phyloP scores from a whole-genome alignment of 2,797 vertebrate genomes.

The Acropternis orthonyx region DNA sequence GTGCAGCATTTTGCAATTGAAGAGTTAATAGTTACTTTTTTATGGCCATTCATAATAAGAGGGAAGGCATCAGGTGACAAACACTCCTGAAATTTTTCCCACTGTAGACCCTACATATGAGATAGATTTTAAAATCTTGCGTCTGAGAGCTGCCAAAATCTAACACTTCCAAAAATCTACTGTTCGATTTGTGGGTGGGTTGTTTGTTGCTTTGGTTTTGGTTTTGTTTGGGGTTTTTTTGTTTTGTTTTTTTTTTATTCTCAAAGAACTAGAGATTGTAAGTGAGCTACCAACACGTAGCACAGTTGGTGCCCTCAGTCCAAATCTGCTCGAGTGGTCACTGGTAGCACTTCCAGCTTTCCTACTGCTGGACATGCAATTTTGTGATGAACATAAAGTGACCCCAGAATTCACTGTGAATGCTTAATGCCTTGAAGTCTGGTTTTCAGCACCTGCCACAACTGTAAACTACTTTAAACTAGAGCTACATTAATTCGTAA shows the following conservation, averaged over 20 bases:
- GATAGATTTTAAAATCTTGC: neutral
- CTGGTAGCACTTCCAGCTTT: neutral
- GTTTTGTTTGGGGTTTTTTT: too few species aligned
- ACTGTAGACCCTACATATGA: neutral
- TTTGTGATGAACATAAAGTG: neutral
- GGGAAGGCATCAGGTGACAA: neutral
- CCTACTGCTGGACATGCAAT: neutral
- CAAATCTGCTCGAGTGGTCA: neutral
- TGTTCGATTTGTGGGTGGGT: neutral
- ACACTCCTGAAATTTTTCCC: accelerated
- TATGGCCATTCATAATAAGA: neutral
- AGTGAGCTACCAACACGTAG: accelerated
- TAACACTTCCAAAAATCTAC: neutral
- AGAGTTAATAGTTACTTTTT: neutral
- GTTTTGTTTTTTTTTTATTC: neutral
- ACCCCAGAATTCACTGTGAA: neutral
- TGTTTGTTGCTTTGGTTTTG: too few species aligned
- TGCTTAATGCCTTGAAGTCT: neutral
- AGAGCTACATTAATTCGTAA: neutral
- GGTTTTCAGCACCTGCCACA: neutral
- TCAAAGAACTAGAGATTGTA: neutral
- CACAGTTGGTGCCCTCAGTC: neutral
- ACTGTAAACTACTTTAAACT: neutral
- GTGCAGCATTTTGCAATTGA: neutral
- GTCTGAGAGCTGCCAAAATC: neutral